Evolutionary conservation across 2,797 vertebrate genomes (phyloP), one percentile per base, ranked within the genome.

Genomic region (Acipenser oxyrinchus): DNA sequence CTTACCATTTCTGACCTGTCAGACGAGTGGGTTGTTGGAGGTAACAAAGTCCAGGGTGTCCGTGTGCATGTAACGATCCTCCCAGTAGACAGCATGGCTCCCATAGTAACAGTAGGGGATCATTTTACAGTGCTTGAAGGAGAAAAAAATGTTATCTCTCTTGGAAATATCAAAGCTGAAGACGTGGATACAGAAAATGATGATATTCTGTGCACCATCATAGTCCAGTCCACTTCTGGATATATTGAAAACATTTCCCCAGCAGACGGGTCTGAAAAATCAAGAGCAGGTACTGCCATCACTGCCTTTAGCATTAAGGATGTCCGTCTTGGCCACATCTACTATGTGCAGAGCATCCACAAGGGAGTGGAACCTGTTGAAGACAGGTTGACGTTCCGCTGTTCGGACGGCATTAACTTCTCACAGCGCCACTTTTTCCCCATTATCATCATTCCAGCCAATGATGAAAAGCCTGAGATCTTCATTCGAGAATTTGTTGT

Each of bases 341-440:
- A 84, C 77, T 95, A 93, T 10, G 91, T 95, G 9, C 93, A 96
- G 82, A 96, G 93, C 68, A 93, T 96, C 72, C 94, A 95, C 78
- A 93, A 91, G 75, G 88, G 88, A 0, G 75, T 92, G 63, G 93
- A 95, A 74, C 90, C 92, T 11, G 77, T 86, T 15, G 89, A 93
- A 72, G 93, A 95, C 76, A 85, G 87, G 66, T 90, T 93, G 57
- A 89, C 87, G 15, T 94, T 96, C 73, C 88, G 87, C 60, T 95
- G 92, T 64, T 94, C 94, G 12, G 93, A 94, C 72, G 92, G 93
- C 15, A 81, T 94, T 69, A 93, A 92, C 70, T 87, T 92, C 78
- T 95, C 93, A 4, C 90, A 92, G 57, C 81, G 79, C 1, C 87
- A 91, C 63, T 90, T 93, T 77, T 93, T 95, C 74, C 87, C 89